phyloP scores from a whole-genome alignment of 2,888 invertebrate genomes.

The Stenoptilia bipunctidactyla region DNA sequence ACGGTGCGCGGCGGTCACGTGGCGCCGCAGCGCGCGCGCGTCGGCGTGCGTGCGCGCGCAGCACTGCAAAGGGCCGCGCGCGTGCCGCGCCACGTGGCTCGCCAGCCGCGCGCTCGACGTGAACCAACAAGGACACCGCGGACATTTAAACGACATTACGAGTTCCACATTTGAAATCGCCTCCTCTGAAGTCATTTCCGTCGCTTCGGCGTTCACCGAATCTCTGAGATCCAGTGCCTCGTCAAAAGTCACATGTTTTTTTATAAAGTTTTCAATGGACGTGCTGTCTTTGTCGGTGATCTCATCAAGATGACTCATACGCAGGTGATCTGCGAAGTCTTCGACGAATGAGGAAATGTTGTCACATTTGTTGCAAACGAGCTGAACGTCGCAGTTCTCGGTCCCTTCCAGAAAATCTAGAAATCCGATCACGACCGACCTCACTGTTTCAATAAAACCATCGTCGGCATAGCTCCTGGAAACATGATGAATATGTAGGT shows the following conservation, averaged over 20 bases:
- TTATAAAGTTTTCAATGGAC: constrained; percentile 29
- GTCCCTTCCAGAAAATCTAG: too few species aligned
- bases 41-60: constrained; percentile 25
- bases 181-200: not conserved
- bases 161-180: not conserved
- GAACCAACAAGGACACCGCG: constrained; percentile 37
- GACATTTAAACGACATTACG: constrained; percentile 28
- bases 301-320: constrained; percentile 20
- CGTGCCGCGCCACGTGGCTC: constrained; percentile 37
- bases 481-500: too few species aligned
- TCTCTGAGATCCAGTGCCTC: constrained; percentile 28
- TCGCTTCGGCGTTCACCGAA: constrained; percentile 18
- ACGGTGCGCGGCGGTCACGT: constrained; percentile 17
- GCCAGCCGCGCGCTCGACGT: constrained; percentile 34
- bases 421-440: too few species aligned
- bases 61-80: constrained; percentile 29
- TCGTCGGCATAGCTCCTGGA: too few species aligned
- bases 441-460: too few species aligned
- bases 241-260: constrained; percentile 37
- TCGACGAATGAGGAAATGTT: constrained; percentile 16
- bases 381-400: constrained; percentile 24
- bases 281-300: constrained; percentile 8
- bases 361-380: constrained; percentile 40
- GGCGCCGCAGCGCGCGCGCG: constrained; percentile 26
- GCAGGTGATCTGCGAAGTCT: constrained; percentile 29